A percentile compares a stretch with the other conserved stretches of the same genome.
These are phyloP conservation scores for Oxyruncus cristatus DNA, from an alignment of 2,113 vertebrate genomes.

Conservation along the genomic window DNA sequence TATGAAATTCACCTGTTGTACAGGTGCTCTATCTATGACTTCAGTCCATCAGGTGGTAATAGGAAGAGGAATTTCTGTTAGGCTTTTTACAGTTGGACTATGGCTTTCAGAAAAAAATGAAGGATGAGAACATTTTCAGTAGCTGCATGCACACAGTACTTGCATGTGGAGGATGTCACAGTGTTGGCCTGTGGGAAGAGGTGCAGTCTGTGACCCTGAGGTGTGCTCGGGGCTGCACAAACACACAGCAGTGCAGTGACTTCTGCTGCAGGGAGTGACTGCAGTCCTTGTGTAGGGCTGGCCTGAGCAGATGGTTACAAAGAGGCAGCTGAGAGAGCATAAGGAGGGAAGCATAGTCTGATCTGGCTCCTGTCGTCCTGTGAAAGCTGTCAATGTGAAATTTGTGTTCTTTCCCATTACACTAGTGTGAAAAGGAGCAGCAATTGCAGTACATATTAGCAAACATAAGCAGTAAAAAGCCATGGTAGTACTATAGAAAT, in stretches of 20 bases:
- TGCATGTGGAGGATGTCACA: not conserved
- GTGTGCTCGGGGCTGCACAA: not conserved
- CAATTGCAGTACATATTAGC: not conserved
- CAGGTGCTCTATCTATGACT: not conserved
- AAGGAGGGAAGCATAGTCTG: conserved; percentile 8
- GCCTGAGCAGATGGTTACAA: not conserved
- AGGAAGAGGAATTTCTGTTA: not conserved
- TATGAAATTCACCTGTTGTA: not conserved
- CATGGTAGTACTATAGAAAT: not conserved
- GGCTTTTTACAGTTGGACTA: not conserved
- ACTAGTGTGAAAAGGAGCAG: not conserved
- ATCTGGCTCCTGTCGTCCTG: not conserved
- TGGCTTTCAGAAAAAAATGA: not conserved
- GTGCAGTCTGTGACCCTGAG: not conserved
- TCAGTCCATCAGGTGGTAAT: not conserved
- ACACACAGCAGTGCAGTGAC: not conserved
- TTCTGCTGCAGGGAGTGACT: not conserved
- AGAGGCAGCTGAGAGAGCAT: conserved; percentile 43
- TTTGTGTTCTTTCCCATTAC: not conserved
- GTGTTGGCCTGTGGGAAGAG: accelerated
- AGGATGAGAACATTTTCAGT: not conserved
- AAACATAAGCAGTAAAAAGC: conserved; percentile 16
- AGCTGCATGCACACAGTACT: not conserved
- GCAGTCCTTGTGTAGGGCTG: not conserved
- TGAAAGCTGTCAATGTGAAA: conserved; percentile 35